A percentile compares a stretch with the other conserved stretches of the same genome.
Conservation (phyloP, 2,888 invertebrate genomes). For the Abscondita cerata region DNA sequence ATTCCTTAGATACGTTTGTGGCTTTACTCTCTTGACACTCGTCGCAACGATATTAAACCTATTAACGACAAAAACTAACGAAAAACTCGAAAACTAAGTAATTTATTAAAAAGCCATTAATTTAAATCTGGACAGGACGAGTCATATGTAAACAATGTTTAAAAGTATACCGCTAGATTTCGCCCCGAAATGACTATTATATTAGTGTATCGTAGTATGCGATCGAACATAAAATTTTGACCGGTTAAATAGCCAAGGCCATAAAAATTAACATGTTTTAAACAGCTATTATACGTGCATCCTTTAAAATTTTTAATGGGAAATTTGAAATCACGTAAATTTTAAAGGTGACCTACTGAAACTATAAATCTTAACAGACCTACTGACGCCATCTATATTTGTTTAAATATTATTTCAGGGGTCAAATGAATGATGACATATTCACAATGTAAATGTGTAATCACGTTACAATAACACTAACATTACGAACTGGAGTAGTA, state of each 20-base stretch:
- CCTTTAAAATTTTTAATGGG: background rate
- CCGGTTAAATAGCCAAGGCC: slow-evolving; percentile 44
- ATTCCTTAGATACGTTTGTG: slow-evolving; percentile 56
- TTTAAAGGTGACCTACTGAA: slow-evolving; percentile 1
- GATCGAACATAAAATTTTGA: slow-evolving; percentile 40
- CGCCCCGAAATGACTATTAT: slow-evolving; percentile 58
- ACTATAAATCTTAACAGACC: slow-evolving; percentile 7
- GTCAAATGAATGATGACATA: slow-evolving; percentile 25
- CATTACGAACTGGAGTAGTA: background rate
- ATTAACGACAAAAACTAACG: background rate
- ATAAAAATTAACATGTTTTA: too few relatives aligned
- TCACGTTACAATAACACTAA: slow-evolving; percentile 14
- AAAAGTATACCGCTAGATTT: slow-evolving; percentile 61
- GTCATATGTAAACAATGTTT: slow-evolving; percentile 33
- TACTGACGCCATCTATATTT: slow-evolving; percentile 18
- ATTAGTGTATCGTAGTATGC: too few relatives aligned
- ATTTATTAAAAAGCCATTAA: slow-evolving; percentile 8
- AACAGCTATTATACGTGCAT: too few relatives aligned
- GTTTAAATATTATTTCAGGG: slow-evolving; percentile 17
- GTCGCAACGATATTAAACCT: background rate
- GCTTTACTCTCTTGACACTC: background rate
- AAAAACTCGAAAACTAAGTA: slow-evolving; percentile 5
- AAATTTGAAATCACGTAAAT: background rate
- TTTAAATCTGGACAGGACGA: slow-evolving; percentile 19
- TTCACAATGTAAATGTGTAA: slow-evolving; percentile 22